phyloP scores from a whole-genome alignment of 2,888 invertebrate species.

The Dyspetes luteomarginatus region DNA sequence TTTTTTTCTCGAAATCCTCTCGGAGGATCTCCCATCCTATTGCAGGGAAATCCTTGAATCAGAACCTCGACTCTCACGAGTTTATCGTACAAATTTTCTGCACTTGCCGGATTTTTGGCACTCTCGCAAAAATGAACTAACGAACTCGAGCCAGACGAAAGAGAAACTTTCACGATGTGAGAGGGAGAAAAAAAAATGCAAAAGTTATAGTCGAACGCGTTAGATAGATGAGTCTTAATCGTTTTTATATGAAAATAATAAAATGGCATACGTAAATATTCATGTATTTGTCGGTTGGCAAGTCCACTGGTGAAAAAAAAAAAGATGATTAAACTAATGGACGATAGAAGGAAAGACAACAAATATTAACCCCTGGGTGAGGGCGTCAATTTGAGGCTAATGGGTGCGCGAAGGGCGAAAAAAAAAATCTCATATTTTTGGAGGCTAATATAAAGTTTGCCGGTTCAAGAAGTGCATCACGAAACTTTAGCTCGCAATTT shows the following conservation, averaged over 20 bases:
- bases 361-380: background rate
- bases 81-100: background rate
- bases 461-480: no score
- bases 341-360: background rate
- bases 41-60: background rate
- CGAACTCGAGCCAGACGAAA: background rate
- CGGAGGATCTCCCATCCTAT: background rate
- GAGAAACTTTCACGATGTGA: background rate
- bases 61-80: background rate
- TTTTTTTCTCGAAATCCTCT: background rate
- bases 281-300: background rate
- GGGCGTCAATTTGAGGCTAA: background rate
- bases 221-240: slow-evolving; percentile 17
- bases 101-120: background rate
- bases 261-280: slow-evolving; percentile 25
- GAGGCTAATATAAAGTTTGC: background rate
- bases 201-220: background rate
- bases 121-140: background rate
- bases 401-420: background rate
- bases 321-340: background rate
- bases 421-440: background rate
- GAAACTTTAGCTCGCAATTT: no score
- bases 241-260: slow-evolving; percentile 42
- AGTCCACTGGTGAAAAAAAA: background rate
- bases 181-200: background rate